phyloP scores from a whole-genome alignment of 2,888 invertebrate genomes.

The Thymelicus sylvestris region DNA sequence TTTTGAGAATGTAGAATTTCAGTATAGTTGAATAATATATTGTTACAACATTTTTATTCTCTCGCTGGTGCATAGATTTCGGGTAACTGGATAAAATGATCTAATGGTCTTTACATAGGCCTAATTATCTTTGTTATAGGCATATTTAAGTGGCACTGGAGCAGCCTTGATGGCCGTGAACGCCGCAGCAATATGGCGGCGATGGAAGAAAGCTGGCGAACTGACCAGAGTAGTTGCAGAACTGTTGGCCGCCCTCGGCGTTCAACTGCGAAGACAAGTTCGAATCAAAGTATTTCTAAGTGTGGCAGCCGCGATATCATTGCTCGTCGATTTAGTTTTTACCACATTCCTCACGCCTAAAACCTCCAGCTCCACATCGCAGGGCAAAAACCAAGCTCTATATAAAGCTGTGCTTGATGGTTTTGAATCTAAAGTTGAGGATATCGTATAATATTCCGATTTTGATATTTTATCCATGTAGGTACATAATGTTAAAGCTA shows the following conservation, averaged over 20 bases:
- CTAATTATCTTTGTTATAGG: conserved; percentile 48
- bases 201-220: conserved; percentile 58
- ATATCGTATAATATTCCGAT: neutral
- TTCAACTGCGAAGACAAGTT: conserved; percentile 58
- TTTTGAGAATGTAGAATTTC: too few species aligned
- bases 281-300: conserved; percentile 56
- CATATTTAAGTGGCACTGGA: conserved; percentile 58
- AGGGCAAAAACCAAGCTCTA: neutral
- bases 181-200: conserved; percentile 55
- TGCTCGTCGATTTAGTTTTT: conserved; percentile 50
- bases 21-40: too few species aligned
- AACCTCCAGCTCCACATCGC: neutral
- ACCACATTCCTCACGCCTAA: conserved; percentile 24
- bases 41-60: too few species aligned
- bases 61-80: too few species aligned
- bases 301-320: conserved; percentile 42
- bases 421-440: neutral
- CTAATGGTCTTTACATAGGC: too few species aligned
- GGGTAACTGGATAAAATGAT: too few species aligned
- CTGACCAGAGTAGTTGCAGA: conserved; percentile 63
- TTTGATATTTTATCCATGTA: neutral
- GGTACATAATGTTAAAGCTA: neutral
- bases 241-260: conserved; percentile 57
- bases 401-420: neutral
- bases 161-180: conserved; percentile 57